These are phyloP conservation scores for Nasonia giraulti DNA, from an alignment of 1,140 invertebrate species.

Conservation along the genomic window DNA sequence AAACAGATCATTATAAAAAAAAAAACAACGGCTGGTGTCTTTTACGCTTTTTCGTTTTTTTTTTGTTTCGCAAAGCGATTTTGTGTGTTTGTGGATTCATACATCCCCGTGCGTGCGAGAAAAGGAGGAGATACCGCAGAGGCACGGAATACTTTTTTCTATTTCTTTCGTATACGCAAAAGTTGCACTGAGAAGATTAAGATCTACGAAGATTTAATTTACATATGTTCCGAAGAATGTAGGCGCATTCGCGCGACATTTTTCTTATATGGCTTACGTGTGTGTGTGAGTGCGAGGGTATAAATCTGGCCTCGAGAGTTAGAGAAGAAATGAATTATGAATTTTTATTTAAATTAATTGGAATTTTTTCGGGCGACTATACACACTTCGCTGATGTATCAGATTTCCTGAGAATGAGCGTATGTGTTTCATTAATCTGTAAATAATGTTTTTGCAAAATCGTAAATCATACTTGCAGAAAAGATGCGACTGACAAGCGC, in stretches of 20 bases:
- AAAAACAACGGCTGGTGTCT: too few species aligned
- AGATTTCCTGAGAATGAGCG: too few species aligned
- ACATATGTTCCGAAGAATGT: background rate
- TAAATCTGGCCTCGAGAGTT: background rate
- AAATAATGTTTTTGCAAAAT: background rate
- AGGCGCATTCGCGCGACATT: background rate
- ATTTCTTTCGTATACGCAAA: constrained; percentile 26
- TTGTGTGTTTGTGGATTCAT: background rate
- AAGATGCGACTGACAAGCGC: too few species aligned
- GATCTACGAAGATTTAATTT: constrained; percentile 26
- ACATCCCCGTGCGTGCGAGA: background rate
- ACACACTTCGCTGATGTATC: too few species aligned
- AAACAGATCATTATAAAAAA: background rate
- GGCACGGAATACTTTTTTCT: constrained; percentile 6
- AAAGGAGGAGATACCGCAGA: background rate
- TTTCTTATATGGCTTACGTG: background rate
- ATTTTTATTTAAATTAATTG: background rate
- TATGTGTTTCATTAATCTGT: too few species aligned
- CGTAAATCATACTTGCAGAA: background rate
- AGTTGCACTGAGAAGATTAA: constrained; percentile 39
- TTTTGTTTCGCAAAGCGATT: background rate
- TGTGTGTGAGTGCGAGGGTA: background rate
- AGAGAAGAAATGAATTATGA: background rate
- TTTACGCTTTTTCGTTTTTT: background rate
- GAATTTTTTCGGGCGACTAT: background rate